Base-by-base conservation (phyloP, 2,888 invertebrate species). In the Hipparchia semele region DNA sequence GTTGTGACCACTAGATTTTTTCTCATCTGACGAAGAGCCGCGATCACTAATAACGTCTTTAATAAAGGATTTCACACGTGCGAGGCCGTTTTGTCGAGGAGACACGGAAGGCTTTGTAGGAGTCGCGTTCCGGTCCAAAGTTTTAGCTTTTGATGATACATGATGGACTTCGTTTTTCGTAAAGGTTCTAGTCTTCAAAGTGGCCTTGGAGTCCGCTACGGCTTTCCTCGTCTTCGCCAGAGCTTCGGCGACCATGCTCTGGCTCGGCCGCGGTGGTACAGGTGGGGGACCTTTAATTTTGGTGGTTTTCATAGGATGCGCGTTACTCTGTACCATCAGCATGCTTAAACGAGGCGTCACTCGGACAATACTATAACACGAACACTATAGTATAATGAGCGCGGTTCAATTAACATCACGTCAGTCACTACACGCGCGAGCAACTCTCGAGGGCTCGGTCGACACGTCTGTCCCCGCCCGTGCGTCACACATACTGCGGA, bases 261-360 rank as follows among this genome's bases (percentile, higher is more conserved):
- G 95, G 87, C 96, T 96, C 73, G 97, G 97, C 82, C 97, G 94
- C 79, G 97, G 97, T 73, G 97, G 97, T 79, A 97, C 97, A 81
- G 97, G 97, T 79, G 97, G 97, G 78, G 96, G 96, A 75, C 96
- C 96, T 84, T 95, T 92, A 71, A 94, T 82, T 84, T 93, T 94
- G 81, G 80, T 87, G 83, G 85, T 88, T 87, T 94, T 94, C 92
- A 92, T 92, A 77, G 92, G 93, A 80, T 95, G 95, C 79, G 95
- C 90, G 86, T 94, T 95, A 80, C 93, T 94, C 84, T 94, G 93
- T 83, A 94, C 91, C 92, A 94, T 94, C 86, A 94, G 89, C 94
- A 94, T 94, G 83, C 83, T 91, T 86, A 81, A 84, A 83, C 81
- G 84, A 85, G 85, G 86, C 84, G 88, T 87, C 92, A 90, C 92